Base-by-base conservation (phyloP, 2,888 invertebrate genomes). In the Steinernema hermaphroditum region DNA sequence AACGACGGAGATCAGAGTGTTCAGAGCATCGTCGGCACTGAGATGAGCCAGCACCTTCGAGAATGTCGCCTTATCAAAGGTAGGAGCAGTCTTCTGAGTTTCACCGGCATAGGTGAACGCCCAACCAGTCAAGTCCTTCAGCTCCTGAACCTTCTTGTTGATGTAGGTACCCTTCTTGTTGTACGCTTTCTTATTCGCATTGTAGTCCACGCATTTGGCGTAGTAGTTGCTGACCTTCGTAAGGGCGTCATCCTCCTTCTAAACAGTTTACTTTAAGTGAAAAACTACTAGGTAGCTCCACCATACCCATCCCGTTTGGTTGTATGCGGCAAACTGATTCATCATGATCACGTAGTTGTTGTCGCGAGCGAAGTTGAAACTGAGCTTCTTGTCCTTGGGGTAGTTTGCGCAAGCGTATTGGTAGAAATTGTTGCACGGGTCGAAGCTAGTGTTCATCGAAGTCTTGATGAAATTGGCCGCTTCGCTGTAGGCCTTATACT, bases 341-440 rank as follows among this genome's bases (percentile, higher is more conserved):
- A 16, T 27, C 62, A 62, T 62, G 1, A n/a, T 9, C 16, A 4
- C 4, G 62, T 62, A 62, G 62, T 62, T 62, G 62, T 62, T 62
- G 34, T 32, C 32, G 14, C 62, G 62, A 16, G 62, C 62, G 16
- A 2, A 32, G 62, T 32, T 14, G 62, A 62, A 62, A 27, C 62
- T 62, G 16, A 32, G 1, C 6, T 22, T 16, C 29, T 24, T 8
- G 6, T n/a, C 16, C 8, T 29, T 54, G 16, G 46, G 72, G 75
- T 77, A 81, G 37, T 70, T 74, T 24, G 79, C 81, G 62, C 84
- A 84, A 9, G 83, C 76, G 72, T 84, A 84, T 4, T 75, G 44
- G 76, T 78, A 84, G 80, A 84, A 84, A 68, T 84, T 81, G 43
- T 78, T 72, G 76, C 84, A 84, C 14, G 84, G 84, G 72, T 82